Conservation (phyloP, 2,797 vertebrate genomes). For the Enteromius thamalakanensis region DNA sequence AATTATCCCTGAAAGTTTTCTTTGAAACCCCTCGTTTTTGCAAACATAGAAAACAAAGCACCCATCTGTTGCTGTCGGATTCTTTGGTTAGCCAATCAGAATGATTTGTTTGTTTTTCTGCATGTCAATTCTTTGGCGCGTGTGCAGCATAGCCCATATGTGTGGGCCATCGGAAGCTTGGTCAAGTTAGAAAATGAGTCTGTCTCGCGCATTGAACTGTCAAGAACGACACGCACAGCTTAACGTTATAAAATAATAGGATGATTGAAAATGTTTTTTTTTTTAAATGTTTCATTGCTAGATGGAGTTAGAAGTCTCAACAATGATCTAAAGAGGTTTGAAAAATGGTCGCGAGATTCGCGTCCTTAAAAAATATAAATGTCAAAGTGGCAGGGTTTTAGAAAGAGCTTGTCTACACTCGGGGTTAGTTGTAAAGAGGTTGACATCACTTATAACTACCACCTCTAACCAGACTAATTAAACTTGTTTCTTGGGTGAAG, state of each 20-base stretch:
- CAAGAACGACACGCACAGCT: not conserved
- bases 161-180: not conserved
- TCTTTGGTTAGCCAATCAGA: not conserved
- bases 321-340: not conserved
- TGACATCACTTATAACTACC: not conserved
- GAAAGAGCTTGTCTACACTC: not conserved
- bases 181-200: not conserved
- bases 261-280: not conserved
- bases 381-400: not conserved
- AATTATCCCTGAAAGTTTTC: not conserved
- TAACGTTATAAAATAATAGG: not conserved
- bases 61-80: not conserved
- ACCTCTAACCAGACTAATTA: not conserved
- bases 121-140: not conserved
- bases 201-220: not conserved
- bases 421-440: not conserved
- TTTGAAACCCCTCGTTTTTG: not conserved
- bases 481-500: too few species aligned
- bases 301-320: not conserved
- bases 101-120: not conserved
- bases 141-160: not conserved
- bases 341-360: not conserved
- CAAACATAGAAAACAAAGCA: not conserved
- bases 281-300: too few species aligned
- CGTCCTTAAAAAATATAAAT: not conserved